Evolutionary conservation across 1,140 invertebrate species (phyloP).

Genomic region (Drosophila nannoptera): DNA sequence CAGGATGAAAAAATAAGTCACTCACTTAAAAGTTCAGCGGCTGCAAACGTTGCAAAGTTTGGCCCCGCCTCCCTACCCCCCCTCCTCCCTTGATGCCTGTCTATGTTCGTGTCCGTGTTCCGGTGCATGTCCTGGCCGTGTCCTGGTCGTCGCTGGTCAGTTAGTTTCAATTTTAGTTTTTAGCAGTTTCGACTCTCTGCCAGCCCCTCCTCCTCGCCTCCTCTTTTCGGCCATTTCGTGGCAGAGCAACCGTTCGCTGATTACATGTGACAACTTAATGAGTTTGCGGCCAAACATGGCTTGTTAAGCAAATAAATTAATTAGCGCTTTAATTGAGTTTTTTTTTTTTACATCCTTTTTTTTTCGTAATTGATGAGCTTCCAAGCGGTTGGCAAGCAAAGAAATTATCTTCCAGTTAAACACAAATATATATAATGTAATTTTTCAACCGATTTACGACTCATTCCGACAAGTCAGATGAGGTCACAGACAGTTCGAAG

Average conservation of each 20-base stretch:
- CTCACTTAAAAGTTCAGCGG: conserved; percentile 73
- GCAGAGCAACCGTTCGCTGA: conserved; percentile 56
- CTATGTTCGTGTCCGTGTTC: conserved; percentile 4
- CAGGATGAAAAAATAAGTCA: conserved; percentile 67
- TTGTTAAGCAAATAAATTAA: conserved; percentile 76
- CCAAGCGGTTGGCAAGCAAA: conserved; percentile 27
- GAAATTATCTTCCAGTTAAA: conserved; percentile 57
- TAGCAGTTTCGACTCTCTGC: conserved; percentile 37
- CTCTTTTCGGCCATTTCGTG: conserved; percentile 13
- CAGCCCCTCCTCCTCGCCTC: neutral
- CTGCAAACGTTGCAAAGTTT: conserved; percentile 72
- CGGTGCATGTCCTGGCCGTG: conserved; percentile 14
- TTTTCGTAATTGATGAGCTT: conserved; percentile 40
- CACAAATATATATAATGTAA: conserved; percentile 1
- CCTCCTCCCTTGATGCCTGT: neutral
- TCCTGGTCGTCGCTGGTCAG: conserved; percentile 59
- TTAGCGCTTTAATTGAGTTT: conserved; percentile 73
- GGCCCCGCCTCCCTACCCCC: conserved; percentile 38
- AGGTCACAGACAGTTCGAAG: too few relatives aligned
- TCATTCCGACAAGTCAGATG: neutral
- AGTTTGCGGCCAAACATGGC: conserved; percentile 75
- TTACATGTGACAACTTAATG: conserved; percentile 77
- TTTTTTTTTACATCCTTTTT: conserved; percentile 10
- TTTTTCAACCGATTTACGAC: conserved; percentile 7
- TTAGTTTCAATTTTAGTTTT: conserved; percentile 78